These are phyloP conservation scores for Cheirogaleus major DNA, from an alignment of 2,797 vertebrate genomes.

Conservation along the genomic window DNA sequence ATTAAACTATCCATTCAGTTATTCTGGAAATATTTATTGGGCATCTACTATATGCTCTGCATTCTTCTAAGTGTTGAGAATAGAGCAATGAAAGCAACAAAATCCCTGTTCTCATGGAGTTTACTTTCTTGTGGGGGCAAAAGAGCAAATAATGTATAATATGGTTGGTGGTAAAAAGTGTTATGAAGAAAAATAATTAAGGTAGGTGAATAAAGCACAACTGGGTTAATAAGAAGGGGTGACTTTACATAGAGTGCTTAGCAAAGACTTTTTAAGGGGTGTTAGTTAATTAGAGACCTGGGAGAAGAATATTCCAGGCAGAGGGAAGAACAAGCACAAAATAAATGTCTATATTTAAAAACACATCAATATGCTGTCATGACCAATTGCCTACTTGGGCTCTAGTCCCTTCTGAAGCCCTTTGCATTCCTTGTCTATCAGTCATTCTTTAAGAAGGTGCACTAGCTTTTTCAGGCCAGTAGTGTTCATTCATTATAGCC, in stretches of 20 bases:
- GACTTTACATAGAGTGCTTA: not conserved
- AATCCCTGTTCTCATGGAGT: not conserved
- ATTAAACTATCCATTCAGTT: not conserved
- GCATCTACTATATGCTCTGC: not conserved
- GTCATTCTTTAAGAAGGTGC: not conserved
- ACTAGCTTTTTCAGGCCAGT: not conserved
- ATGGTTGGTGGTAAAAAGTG: not conserved
- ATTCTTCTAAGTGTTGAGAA: not conserved
- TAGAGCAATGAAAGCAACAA: not conserved
- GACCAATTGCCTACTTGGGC: not conserved
- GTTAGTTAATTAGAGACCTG: not conserved
- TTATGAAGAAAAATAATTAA: not conserved
- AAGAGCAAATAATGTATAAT: not conserved
- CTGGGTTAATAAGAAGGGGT: not conserved
- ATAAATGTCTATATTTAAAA: not conserved
- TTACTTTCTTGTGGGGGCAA: not conserved
- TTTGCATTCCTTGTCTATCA: not conserved
- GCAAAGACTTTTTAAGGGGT: not conserved
- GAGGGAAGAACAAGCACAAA: not conserved
- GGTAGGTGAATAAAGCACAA: not conserved
- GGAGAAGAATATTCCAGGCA: not conserved
- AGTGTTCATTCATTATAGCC: not conserved
- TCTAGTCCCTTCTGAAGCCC: not conserved
- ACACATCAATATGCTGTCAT: not conserved
- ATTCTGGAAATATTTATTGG: not conserved